Conservation (phyloP, 1,140 invertebrate species). For the Choristoneura fumiferana region DNA sequence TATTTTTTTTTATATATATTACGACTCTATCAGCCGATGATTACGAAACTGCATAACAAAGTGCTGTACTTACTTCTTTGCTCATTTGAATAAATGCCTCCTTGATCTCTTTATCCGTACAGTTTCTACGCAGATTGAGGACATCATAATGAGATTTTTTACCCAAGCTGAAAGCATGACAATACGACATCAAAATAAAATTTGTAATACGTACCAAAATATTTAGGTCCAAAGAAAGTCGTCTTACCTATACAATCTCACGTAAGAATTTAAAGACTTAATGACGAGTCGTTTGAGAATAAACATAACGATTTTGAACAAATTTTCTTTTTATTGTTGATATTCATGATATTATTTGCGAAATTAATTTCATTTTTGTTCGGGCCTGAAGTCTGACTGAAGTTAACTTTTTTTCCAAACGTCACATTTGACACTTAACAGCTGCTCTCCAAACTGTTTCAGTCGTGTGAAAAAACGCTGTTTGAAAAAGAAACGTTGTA, state of each 20-base stretch:
- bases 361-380: slow-evolving; percentile 48
- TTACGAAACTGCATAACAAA: slow-evolving; percentile 20
- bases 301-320: slow-evolving; percentile 51
- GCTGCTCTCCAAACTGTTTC: too few species aligned
- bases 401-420: too few species aligned
- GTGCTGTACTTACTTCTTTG: slow-evolving; percentile 74
- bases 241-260: slow-evolving; percentile 52
- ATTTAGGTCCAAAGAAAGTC: not conserved
- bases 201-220: not conserved
- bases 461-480: too few species aligned
- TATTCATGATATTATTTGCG: slow-evolving; percentile 45
- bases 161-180: slow-evolving; percentile 44
- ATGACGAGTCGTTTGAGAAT: slow-evolving; percentile 46
- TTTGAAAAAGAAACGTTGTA: too few species aligned
- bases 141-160: slow-evolving; percentile 78
- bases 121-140: slow-evolving; percentile 75
- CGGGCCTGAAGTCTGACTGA: not conserved
- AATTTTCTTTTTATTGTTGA: slow-evolving; percentile 30
- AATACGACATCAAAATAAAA: slow-evolving; percentile 9
- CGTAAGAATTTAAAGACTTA: slow-evolving; percentile 38
- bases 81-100: slow-evolving; percentile 79
- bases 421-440: too few species aligned
- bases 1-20: too few species aligned
- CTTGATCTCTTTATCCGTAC: slow-evolving; percentile 78
- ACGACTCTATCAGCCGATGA: not conserved